Conservation (phyloP, 2,113 vertebrate species). For the Hepsetus odoe region DNA sequence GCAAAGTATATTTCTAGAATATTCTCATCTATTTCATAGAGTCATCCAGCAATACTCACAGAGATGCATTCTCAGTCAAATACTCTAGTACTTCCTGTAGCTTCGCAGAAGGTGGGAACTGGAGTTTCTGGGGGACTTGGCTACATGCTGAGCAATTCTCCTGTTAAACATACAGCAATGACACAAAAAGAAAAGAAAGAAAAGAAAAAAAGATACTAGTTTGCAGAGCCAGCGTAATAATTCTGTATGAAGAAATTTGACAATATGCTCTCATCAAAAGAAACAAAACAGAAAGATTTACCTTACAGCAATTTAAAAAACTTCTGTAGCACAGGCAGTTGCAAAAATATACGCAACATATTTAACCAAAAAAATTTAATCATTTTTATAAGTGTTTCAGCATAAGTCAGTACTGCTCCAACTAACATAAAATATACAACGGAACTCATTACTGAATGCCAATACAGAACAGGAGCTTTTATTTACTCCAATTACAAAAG, state of each 20-base stretch:
- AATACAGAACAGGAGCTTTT: no score
- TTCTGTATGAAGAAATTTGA: no score
- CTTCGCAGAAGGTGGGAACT: slow-evolving; percentile 88
- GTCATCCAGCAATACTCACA: slow-evolving; percentile 78
- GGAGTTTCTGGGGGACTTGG: slow-evolving; percentile 90
- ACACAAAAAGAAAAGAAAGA: slow-evolving; percentile 64
- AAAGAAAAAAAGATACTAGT: slow-evolving; percentile 66
- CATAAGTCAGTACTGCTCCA: no score
- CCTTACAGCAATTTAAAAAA: slow-evolving; percentile 98
- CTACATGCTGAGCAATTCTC: slow-evolving; percentile 95
- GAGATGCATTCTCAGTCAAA: slow-evolving; percentile 85
- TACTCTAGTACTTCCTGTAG: slow-evolving; percentile 92
- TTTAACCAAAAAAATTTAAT: no score
- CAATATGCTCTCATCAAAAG: slow-evolving; percentile 61
- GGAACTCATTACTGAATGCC: no score
- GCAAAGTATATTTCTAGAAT: neutral
- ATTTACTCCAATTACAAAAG: no score
- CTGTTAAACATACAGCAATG: slow-evolving; percentile 43
- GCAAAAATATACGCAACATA: slow-evolving; percentile 48
- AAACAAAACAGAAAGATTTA: slow-evolving; percentile 58
- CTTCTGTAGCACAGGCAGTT: slow-evolving; percentile 93
- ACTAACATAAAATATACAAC: no score
- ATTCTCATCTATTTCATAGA: neutral
- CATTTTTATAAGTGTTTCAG: no score
- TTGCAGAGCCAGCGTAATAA: neutral